Percentiles rank a stretch among this genome's conserved stretches.
Conservation (phyloP, 2,797 vertebrate species). For the Numenius phaeopus region DNA sequence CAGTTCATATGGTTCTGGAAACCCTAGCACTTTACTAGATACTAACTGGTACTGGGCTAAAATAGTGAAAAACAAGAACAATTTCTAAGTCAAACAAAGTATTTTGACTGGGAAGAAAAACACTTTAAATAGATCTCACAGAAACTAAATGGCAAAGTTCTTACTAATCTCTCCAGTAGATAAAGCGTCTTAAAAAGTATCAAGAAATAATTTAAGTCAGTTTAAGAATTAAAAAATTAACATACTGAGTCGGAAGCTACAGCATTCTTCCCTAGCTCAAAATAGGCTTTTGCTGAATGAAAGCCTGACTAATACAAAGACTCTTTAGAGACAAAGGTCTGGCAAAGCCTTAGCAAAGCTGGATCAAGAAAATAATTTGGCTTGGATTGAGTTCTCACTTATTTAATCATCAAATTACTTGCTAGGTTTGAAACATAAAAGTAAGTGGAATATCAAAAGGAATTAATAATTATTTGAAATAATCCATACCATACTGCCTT, state of each 20-base stretch:
- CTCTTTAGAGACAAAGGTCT: neutral
- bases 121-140: neutral
- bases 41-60: neutral
- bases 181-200: neutral
- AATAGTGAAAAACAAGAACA: neutral
- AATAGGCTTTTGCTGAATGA: neutral
- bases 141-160: neutral
- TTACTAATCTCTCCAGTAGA: neutral
- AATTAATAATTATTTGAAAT: neutral
- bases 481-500: conserved; percentile 94
- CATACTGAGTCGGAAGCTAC: neutral
- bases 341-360: conserved; percentile 4
- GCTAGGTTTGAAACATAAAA: neutral
- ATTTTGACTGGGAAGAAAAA: neutral
- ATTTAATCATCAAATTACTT: neutral
- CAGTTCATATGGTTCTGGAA: neutral
- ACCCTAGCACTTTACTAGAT: neutral
- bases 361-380: neutral
- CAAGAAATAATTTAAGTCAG: neutral
- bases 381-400: neutral
- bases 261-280: neutral
- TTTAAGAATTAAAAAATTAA: neutral
- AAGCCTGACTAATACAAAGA: conserved; percentile 20
- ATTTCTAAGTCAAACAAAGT: neutral
- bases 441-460: neutral